Evolutionary conservation across 2,113 vertebrate species (phyloP).

Genomic region (Cyanoramphus novaezelandiae): DNA sequence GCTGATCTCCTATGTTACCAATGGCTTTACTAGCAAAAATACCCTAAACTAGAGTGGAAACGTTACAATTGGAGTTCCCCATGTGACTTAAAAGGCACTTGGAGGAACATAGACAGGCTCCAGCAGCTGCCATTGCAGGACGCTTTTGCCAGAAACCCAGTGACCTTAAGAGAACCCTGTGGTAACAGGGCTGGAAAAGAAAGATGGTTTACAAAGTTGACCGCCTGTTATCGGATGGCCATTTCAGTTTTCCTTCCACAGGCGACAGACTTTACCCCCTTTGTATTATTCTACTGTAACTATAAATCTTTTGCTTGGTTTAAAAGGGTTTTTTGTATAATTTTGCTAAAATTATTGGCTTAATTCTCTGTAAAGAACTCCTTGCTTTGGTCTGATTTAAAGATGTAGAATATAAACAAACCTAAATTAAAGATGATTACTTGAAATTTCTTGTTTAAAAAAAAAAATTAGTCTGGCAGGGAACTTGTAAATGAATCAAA

Average conservation of each 20-base stretch:
- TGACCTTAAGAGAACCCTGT: conserved; percentile 69
- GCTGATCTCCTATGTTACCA: conserved; percentile 81
- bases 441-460: conserved; percentile 64
- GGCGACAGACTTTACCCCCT: conserved; percentile 71
- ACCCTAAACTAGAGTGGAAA: conserved; percentile 74
- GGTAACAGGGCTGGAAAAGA: conserved; percentile 68
- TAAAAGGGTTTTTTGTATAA: conserved; percentile 82
- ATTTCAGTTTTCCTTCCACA: conserved; percentile 67
- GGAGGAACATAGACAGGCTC: conserved; percentile 71
- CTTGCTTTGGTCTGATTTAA: conserved; percentile 77
- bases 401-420: conserved; percentile 66
- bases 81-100: conserved; percentile 71
- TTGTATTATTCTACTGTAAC: conserved; percentile 77
- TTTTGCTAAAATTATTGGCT: conserved; percentile 84
- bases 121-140: conserved; percentile 73
- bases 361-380: conserved; percentile 79
- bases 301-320: conserved; percentile 77
- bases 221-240: conserved; percentile 67
- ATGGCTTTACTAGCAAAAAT: conserved; percentile 80
- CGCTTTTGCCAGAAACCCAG: conserved; percentile 65
- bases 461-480: conserved; percentile 43
- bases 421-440: conserved; percentile 52
- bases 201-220: conserved; percentile 68
- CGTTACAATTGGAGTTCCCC: conserved; percentile 71
- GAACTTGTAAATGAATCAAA: conserved; percentile 55